Base-by-base conservation (phyloP, 2,888 invertebrate species). In the Laspeyria flexula region DNA sequence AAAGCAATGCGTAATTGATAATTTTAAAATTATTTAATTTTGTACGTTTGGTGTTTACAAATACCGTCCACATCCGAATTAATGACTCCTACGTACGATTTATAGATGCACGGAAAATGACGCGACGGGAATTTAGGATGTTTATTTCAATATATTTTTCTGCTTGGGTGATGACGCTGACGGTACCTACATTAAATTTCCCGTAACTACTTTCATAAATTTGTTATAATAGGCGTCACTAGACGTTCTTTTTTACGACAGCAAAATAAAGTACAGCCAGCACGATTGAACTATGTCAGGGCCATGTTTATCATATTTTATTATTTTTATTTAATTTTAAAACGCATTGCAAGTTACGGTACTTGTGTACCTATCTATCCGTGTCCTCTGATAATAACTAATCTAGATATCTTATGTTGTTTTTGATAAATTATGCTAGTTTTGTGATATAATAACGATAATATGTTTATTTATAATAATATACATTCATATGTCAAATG, bases 251-350 rank as follows among this genome's bases (percentile, higher is more conserved):
- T 48, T 60, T 60, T 53, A 55, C 23, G 41, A 25, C 37, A 55
- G 3, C 45, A 51, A 69, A 34, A 48, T 45, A 54, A 46, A 56
- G 38, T 37, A 42, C 16, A 27, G 21, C 18, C 30, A 31, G 51
- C 23, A 43, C 48, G 16, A 43, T 34, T 23, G 35, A 65, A 65
- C 30, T 46, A 46, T 58, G 65, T 61, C 65, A 65, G 31, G 65
- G 69, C 39, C 38, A 13, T 33, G 13, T 39, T 55, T 45, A 38
- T 41, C 16, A 34, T 46, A 23, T 23, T 6, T 38, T 35, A 25
- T 39, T 37, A 30, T 38, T 48, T 45, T 51, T 38, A 42, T 50
- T 48, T 9, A 47, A 38, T 44, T 53, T 51, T 31, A 40, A 42
- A 37, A 27, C 7, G 27, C 34, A 30, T 37, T 21, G 27, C 15